Base-by-base conservation (phyloP, 2,797 vertebrate genomes). In the Typhlichthys subterraneus region DNA sequence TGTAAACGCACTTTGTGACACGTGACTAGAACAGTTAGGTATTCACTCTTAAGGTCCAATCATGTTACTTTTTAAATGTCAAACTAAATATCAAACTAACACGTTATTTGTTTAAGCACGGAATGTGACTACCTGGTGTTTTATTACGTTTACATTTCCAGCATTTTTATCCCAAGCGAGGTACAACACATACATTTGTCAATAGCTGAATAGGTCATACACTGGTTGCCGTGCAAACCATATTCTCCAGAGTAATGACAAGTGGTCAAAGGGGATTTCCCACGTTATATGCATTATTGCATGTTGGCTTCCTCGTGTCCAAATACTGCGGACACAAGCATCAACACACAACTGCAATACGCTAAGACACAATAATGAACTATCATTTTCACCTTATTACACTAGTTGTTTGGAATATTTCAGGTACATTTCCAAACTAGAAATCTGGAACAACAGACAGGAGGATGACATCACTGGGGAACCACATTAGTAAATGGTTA, bases 231-330 rank as follows among this genome's bases (percentile, higher is more conserved):
- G 23, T 29, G 23, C 23, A 29, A 29, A 29, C 23, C 23, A 29
- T 29, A 29, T 29, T 29, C 23, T 29, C 23, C 23, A 29, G 23
- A 29, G 23, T 29, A 29, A 29, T 29, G 23, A 29, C 70, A 45
- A 67, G 76, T 75, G 73, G 73, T 82, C 80, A 84, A 84, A 75
- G 69, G 72, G 73, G 59, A 51, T 78, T 90, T 84, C 84, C 83
- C 17, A 11, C 74, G 33, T 9, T 59, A 57, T 29, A 29, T 29
- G 45, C 23, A 51, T 72, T 77, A 72, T 70, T 47, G 2, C 46
- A 13, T 52, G 53, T 73, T 78, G 64, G 59, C 82, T 71, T 72
- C 78, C 78, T 69, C 73, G 76, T 85, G 73, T 31, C 63, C 75
- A 45, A 9, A 31, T 2, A 47, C 69, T 42, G 38, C 9, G 38